Evolutionary conservation across 1,140 invertebrate genomes (phyloP).

Genomic region (Pentalonia nigronervosa): DNA sequence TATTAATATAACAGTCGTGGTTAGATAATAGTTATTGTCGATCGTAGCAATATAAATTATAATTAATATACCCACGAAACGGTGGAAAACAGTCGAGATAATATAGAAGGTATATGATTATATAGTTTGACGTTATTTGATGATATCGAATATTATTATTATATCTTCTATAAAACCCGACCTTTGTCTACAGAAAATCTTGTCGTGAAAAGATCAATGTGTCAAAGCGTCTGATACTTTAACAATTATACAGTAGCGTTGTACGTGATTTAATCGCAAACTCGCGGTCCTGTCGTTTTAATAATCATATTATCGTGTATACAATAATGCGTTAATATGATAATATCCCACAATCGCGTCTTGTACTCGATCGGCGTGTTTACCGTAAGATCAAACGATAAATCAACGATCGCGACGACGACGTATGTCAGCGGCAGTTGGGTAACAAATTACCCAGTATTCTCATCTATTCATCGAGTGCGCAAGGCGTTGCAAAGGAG

Average conservation of each 20-base stretch:
- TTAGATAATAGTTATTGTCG: background rate
- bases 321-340: background rate
- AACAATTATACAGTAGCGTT: no score
- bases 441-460: background rate
- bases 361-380: background rate
- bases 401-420: background rate
- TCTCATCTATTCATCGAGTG: background rate
- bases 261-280: background rate
- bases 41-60: background rate
- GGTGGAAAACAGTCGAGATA: background rate
- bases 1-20: background rate
- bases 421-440: background rate
- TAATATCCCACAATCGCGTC: background rate
- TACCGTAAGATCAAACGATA: slow-evolving; percentile 16
- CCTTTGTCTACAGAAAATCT: background rate
- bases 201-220: background rate
- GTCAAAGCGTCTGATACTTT: background rate
- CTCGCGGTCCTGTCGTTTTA: background rate
- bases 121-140: background rate
- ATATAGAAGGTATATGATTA: background rate
- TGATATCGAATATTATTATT: background rate
- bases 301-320: background rate
- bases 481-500: background rate
- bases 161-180: background rate
- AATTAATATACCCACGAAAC: background rate